These are phyloP conservation scores for Lampropteryx suffumata DNA, from an alignment of 2,888 invertebrate genomes.

Conservation along the genomic window DNA sequence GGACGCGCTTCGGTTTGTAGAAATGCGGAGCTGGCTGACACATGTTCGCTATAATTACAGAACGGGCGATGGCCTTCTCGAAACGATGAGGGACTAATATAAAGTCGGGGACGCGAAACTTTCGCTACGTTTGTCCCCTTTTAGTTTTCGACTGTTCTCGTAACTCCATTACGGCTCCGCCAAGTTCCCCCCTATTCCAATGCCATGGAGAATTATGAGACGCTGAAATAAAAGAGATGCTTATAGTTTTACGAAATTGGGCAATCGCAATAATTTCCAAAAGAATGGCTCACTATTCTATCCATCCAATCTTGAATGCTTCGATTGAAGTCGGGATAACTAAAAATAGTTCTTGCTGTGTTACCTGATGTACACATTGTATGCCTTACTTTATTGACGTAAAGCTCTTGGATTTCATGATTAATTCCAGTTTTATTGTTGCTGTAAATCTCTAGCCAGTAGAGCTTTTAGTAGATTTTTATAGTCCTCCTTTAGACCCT, in stretches of 20 bases:
- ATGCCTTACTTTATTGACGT: conserved; percentile 27
- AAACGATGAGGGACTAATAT: conserved; percentile 38
- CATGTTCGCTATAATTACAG: conserved; percentile 46
- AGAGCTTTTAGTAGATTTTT: conserved; percentile 56
- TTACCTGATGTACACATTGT: conserved; percentile 12
- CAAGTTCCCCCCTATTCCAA: conserved; percentile 20
- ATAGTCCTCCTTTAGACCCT: conserved; percentile 47
- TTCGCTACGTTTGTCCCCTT: conserved; percentile 40
- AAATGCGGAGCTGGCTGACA: conserved; percentile 37
- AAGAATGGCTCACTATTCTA: conserved; percentile 7
- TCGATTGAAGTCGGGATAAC: not conserved
- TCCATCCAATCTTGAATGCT: conserved; percentile 1
- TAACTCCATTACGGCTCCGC: conserved; percentile 40
- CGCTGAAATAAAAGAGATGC: conserved; percentile 5
- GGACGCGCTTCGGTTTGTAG: conserved; percentile 38
- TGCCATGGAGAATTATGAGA: conserved; percentile 16
- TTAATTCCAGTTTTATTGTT: conserved; percentile 58
- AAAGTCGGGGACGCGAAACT: conserved; percentile 39
- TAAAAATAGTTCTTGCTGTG: not conserved
- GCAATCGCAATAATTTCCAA: conserved; percentile 6
- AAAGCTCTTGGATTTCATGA: conserved; percentile 42
- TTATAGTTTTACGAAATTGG: conserved; percentile 16
- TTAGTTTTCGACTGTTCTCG: conserved; percentile 34
- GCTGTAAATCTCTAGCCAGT: conserved; percentile 53
- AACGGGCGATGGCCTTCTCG: conserved; percentile 45